phyloP scores from a whole-genome alignment of 2,113 vertebrate species.

The Dicrurus megarhynchus region DNA sequence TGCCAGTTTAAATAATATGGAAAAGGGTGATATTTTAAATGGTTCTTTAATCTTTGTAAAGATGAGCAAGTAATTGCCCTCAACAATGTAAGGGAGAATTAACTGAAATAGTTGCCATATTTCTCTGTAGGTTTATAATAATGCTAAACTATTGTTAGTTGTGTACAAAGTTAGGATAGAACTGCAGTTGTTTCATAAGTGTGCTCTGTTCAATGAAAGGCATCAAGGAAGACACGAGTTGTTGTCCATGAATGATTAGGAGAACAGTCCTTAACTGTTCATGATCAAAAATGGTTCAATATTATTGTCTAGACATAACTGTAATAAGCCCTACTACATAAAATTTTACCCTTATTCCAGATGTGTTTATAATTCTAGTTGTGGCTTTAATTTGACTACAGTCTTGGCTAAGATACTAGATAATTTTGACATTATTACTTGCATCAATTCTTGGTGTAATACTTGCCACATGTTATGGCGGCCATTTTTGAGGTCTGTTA shows the following conservation, averaged over 20 bases:
- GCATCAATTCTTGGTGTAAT: conserved; percentile 77
- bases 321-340: conserved; percentile 59
- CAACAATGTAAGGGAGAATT: background rate
- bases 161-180: background rate
- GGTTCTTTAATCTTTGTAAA: background rate
- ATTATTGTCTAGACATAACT: conserved; percentile 66
- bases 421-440: conserved; percentile 78
- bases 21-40: background rate
- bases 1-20: background rate
- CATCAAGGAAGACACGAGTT: background rate
- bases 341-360: conserved; percentile 63
- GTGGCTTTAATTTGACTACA: conserved; percentile 66
- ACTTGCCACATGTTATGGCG: conserved; percentile 39
- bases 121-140: conserved; percentile 13
- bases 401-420: conserved; percentile 67
- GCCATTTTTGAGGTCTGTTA: background rate
- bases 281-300: conserved; percentile 33
- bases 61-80: background rate
- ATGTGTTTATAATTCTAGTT: conserved; percentile 68
- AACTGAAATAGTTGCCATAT: conserved; percentile 10
- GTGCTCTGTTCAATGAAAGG: conserved; percentile 20
- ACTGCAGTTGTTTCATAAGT: background rate
- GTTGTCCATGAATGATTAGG: conserved; percentile 17
- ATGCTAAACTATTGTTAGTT: background rate
- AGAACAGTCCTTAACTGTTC: conserved; percentile 57